Evolutionary conservation across 37 sponge, comb jelly and placozoan genomes (phyloP).

Genomic region (Eunapius fragilis): DNA sequence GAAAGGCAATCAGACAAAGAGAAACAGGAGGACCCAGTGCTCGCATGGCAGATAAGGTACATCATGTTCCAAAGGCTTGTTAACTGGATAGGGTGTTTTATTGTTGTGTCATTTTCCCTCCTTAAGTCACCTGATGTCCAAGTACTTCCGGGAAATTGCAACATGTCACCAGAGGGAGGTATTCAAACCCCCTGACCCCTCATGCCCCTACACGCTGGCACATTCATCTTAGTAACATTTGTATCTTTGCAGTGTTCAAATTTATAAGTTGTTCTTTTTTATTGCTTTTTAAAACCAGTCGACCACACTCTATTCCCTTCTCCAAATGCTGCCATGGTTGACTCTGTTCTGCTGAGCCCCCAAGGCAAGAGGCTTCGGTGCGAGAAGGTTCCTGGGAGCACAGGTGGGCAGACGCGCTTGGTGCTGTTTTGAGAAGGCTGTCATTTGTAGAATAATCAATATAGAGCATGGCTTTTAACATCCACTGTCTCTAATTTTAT

Average conservation of each 20-base stretch:
- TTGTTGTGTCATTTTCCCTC: neutral
- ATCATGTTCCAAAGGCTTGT: neutral
- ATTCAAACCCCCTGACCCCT: neutral
- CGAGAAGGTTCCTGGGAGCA: conserved; percentile 13
- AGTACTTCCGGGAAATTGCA: neutral
- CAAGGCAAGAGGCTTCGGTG: conserved; percentile 13
- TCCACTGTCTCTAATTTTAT: neutral
- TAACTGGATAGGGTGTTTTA: neutral
- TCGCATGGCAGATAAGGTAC: neutral
- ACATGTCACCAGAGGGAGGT: neutral
- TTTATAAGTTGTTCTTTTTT: neutral
- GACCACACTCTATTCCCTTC: conserved; percentile 23
- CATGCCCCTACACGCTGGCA: neutral
- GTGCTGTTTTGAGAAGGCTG: neutral
- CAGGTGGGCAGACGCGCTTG: conserved; percentile 26
- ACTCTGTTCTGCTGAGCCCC: conserved; percentile 26
- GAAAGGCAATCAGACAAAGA: neutral
- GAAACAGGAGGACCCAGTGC: neutral
- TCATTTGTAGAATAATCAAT: neutral
- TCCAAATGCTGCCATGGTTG: neutral
- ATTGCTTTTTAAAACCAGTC: neutral
- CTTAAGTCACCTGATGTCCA: neutral
- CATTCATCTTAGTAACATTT: neutral
- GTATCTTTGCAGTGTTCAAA: too few relatives aligned
- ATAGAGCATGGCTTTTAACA: neutral